Evolutionary conservation across 2,888 invertebrate species (phyloP).

Genomic region (Trachelus tabidus): DNA sequence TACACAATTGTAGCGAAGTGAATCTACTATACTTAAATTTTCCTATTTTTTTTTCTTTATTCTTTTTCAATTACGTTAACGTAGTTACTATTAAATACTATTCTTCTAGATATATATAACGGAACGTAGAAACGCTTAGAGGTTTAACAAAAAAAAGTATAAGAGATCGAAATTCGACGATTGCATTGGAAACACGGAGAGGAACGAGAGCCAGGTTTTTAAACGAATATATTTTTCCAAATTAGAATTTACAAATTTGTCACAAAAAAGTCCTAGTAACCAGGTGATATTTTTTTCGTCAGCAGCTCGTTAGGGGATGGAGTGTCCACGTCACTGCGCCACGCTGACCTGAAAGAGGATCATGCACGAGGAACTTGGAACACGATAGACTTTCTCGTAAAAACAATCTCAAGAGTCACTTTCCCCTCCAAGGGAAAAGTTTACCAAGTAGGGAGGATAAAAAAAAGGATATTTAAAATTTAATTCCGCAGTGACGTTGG

Average conservation of each 20-base stretch:
- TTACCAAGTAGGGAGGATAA: too few relatives aligned
- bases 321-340: too few relatives aligned
- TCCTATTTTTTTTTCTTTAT: slow-evolving; percentile 13
- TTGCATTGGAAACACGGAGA: background rate
- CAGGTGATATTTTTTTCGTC: background rate
- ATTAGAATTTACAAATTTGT: background rate
- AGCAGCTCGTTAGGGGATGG: too few relatives aligned
- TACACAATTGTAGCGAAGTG: slow-evolving; percentile 26
- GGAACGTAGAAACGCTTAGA: slow-evolving; percentile 37
- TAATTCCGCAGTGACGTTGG: too few relatives aligned
- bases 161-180: background rate
- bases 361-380: too few relatives aligned
- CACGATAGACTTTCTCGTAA: too few relatives aligned
- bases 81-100: slow-evolving; percentile 58
- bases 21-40: slow-evolving; percentile 30
- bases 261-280: background rate
- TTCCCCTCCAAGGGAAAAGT: too few relatives aligned
- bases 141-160: slow-evolving; percentile 11
- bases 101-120: slow-evolving; percentile 55
- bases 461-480: too few relatives aligned
- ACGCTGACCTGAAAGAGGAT: too few relatives aligned
- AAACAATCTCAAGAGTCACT: too few relatives aligned
- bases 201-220: slow-evolving; percentile 8
- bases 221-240: background rate
- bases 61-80: slow-evolving; percentile 52